Conservation (phyloP, 2,113 vertebrate genomes). For the Anarrhichthys ocellatus region DNA sequence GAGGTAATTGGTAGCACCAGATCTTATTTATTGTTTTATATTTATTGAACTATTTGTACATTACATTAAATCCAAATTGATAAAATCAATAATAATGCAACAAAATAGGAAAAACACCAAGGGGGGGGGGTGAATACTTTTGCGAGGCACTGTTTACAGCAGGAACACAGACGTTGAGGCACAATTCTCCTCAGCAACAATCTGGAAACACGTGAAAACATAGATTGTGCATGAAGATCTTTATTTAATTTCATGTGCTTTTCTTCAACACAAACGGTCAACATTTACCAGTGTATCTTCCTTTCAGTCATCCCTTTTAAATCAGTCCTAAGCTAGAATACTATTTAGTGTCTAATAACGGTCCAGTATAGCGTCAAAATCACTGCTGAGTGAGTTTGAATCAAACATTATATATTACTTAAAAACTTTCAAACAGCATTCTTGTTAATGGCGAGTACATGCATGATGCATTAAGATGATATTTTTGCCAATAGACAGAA, state of each 20-base stretch:
- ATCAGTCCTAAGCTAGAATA: conserved; percentile 4
- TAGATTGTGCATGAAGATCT: background rate
- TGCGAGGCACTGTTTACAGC: background rate
- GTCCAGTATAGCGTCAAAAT: background rate
- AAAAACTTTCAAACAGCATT: background rate
- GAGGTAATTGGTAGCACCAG: no score
- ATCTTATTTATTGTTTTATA: no score
- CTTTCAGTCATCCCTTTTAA: conserved; percentile 43
- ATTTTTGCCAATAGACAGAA: background rate
- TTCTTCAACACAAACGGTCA: conserved; percentile 8
- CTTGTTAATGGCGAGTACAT: background rate
- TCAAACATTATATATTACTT: background rate
- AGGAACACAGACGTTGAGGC: background rate
- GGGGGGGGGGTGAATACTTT: background rate
- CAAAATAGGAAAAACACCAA: background rate
- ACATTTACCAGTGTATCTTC: conserved; percentile 21
- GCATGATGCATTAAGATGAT: background rate
- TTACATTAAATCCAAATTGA: background rate
- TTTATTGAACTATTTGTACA: background rate
- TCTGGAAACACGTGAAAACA: background rate
- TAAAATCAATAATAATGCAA: no score
- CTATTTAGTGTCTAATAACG: conserved; percentile 7
- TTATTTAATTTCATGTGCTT: conserved; percentile 46
- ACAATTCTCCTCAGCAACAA: background rate
- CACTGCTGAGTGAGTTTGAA: background rate